Conservation (phyloP, 2,113 vertebrate genomes). For the Nothoprocta perdicaria region DNA sequence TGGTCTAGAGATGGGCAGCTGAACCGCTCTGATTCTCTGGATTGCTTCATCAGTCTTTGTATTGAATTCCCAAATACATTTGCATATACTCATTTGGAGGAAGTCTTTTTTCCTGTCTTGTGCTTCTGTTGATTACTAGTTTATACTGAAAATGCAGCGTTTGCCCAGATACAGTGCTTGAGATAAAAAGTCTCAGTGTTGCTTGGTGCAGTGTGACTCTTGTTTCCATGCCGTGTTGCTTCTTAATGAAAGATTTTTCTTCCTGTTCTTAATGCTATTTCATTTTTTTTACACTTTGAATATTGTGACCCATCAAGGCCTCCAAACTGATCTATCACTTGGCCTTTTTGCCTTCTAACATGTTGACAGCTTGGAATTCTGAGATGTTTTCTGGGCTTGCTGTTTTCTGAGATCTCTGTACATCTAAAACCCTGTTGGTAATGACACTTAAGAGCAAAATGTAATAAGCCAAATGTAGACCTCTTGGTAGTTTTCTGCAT, state of each 20-base stretch:
- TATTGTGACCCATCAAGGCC: neutral
- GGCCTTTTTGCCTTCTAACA: neutral
- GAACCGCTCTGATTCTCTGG: neutral
- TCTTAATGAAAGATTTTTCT: neutral
- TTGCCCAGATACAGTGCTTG: neutral
- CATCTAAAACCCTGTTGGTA: neutral
- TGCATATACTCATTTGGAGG: neutral
- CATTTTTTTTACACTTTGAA: neutral
- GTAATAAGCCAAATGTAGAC: neutral
- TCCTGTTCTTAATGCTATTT: neutral
- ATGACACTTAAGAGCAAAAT: neutral
- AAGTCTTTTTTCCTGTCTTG: conserved; percentile 2
- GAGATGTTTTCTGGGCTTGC: neutral
- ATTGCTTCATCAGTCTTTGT: neutral
- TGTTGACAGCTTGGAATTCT: fast-evolving
- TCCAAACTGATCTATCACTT: neutral
- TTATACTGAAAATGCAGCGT: neutral
- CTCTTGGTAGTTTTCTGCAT: neutral
- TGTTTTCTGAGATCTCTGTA: neutral
- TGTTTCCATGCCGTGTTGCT: neutral
- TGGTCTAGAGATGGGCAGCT: neutral
- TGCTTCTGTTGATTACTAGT: neutral
- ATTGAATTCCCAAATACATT: neutral
- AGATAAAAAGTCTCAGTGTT: neutral
- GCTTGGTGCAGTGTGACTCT: neutral